Evolutionary conservation across 1,140 invertebrate genomes (phyloP).

Genomic region (Trichonephila clavata): DNA sequence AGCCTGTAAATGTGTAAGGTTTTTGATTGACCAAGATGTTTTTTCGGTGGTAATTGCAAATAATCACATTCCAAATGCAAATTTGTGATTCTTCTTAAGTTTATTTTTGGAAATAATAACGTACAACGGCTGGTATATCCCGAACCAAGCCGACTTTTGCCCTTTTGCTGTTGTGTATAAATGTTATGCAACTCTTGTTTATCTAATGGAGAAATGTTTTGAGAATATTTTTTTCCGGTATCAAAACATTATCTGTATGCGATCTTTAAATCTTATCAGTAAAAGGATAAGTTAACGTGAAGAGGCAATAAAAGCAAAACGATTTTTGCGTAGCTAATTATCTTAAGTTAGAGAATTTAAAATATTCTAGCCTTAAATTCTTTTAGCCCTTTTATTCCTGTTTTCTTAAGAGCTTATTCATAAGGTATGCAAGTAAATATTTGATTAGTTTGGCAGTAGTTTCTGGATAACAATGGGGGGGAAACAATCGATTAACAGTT

Average conservation of each 20-base stretch:
- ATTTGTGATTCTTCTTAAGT: conserved; percentile 2
- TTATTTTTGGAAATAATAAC: neutral
- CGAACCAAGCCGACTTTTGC: neutral
- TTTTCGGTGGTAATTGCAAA: neutral
- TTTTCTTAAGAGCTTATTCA: neutral
- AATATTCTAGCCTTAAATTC: neutral
- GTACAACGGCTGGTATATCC: neutral
- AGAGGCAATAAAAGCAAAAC: neutral
- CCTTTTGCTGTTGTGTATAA: neutral
- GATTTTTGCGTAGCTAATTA: neutral
- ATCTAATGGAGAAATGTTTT: neutral
- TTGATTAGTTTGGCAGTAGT: neutral
- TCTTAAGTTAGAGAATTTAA: neutral
- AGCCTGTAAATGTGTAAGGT: neutral
- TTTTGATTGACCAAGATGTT: neutral
- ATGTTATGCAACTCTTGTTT: neutral
- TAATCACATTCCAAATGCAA: conserved; percentile 27
- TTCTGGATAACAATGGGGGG: neutral
- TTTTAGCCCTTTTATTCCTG: neutral
- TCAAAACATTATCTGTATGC: neutral
- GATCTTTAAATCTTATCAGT: neutral
- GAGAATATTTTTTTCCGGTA: neutral
- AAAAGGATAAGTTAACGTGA: neutral
- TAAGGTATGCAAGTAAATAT: neutral
- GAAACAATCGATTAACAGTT: neutral